These are phyloP conservation scores for Pharmacophagus antenor DNA, from an alignment of 2,888 invertebrate genomes.

Conservation along the genomic window DNA sequence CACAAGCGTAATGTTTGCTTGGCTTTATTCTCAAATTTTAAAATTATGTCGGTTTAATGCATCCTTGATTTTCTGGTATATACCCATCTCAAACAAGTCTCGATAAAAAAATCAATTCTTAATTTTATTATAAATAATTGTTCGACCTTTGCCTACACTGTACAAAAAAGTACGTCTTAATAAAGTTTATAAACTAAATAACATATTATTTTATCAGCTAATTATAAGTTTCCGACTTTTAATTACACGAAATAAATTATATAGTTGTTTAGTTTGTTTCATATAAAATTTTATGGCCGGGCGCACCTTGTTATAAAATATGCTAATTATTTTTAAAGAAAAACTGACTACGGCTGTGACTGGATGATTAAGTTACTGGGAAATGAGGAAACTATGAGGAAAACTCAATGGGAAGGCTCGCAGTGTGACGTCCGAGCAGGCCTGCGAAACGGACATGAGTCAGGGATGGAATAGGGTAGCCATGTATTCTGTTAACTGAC, in stretches of 20 bases:
- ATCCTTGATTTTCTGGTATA: no score
- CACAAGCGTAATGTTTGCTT: no score
- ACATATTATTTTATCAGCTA: background rate
- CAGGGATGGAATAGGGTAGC: conserved; percentile 17
- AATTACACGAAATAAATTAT: background rate
- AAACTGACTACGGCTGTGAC: conserved; percentile 1
- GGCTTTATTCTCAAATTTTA: no score
- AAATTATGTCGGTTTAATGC: no score
- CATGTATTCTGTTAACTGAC: background rate
- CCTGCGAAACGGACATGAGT: conserved; percentile 21
- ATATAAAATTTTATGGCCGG: background rate
- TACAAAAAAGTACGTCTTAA: background rate
- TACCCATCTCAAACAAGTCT: no score
- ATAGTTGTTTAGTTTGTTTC: background rate
- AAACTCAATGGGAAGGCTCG: conserved; percentile 43
- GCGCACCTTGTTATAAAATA: conserved; percentile 15
- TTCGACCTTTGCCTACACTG: background rate
- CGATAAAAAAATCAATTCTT: no score
- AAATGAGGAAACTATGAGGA: conserved; percentile 52
- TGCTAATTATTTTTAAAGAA: conserved; percentile 13
- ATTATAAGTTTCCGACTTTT: background rate
- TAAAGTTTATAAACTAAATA: background rate
- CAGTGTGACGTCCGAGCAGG: conserved; percentile 13
- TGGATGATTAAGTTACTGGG: conserved; percentile 40
- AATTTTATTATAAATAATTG: background rate